Evolutionary conservation across 2,888 invertebrate genomes (phyloP).

Genomic region (Augochlorella aurata): DNA sequence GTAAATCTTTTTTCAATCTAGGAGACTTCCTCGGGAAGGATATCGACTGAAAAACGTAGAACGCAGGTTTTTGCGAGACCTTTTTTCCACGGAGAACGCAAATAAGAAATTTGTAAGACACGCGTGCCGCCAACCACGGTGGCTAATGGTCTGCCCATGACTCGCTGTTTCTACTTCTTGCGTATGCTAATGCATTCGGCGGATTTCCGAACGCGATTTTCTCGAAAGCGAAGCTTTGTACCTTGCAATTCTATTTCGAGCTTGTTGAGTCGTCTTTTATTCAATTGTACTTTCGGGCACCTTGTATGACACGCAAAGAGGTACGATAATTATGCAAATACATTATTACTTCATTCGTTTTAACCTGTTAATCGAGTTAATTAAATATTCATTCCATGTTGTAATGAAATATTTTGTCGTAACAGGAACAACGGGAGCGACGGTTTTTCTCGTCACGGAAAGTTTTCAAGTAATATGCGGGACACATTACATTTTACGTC

Average conservation of each 20-base stretch:
- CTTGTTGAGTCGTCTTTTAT: background rate
- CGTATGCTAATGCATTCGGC: background rate
- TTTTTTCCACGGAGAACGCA: background rate
- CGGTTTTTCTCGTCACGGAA: too few relatives aligned
- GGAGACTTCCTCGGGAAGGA: background rate
- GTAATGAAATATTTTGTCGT: too few relatives aligned
- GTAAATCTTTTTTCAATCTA: background rate
- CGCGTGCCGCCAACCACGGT: background rate
- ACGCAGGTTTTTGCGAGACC: background rate
- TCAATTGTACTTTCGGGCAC: background rate
- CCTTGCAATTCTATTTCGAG: background rate
- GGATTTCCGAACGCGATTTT: background rate
- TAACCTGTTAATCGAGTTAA: too few relatives aligned
- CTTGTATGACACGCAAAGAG: too few relatives aligned
- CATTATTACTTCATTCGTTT: too few relatives aligned
- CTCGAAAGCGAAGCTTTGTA: background rate
- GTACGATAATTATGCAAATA: too few relatives aligned
- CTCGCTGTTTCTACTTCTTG: slow-evolving; percentile 1
- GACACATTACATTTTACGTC: too few relatives aligned
- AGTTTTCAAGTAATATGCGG: too few relatives aligned
- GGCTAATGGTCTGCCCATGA: slow-evolving; percentile 3
- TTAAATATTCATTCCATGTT: too few relatives aligned
- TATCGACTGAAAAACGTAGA: background rate
- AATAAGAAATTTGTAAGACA: background rate
- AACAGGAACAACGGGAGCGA: too few relatives aligned